phyloP scores from a whole-genome alignment of 2,888 invertebrate genomes.

The Tiliacea citrago region DNA sequence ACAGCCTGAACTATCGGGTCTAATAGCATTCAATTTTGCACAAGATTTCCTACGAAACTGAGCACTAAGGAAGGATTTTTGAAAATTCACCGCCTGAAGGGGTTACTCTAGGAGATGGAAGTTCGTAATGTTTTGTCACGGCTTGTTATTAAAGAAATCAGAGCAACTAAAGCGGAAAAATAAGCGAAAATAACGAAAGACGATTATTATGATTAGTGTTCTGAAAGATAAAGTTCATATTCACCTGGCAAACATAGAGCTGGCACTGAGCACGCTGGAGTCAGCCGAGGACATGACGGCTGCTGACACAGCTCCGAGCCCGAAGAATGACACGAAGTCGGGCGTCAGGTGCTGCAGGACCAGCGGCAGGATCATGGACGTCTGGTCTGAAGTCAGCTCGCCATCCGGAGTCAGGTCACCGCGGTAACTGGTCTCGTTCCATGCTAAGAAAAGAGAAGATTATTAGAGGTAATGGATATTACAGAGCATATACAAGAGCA shows the following conservation, averaged over 20 bases:
- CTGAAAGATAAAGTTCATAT: no score
- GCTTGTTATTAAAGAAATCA: not conserved
- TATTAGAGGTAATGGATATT: not conserved
- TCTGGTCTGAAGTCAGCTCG: conserved; percentile 93
- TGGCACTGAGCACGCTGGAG: conserved; percentile 99
- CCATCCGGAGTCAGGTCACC: conserved; percentile 91
- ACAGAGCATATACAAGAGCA: not conserved
- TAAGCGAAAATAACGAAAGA: not conserved
- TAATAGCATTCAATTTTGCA: no score
- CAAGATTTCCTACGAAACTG: not conserved
- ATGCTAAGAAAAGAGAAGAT: conserved; percentile 91
- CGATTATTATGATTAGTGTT: not conserved
- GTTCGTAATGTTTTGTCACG: not conserved
- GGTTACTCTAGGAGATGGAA: not conserved
- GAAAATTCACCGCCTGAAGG: not conserved
- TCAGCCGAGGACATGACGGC: conserved; percentile 99
- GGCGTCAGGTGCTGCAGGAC: conserved; percentile 99
- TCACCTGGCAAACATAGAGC: conserved; percentile 98
- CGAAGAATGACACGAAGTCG: conserved; percentile 98
- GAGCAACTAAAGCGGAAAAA: not conserved
- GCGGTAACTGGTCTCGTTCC: conserved; percentile 97
- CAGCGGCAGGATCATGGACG: conserved; percentile 98
- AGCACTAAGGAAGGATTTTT: not conserved
- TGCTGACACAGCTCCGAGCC: conserved; percentile 99
- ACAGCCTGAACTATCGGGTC: not conserved